Percentiles rank a stretch among this genome's conserved stretches.
These are phyloP conservation scores for Trichogramma dendrolimi DNA, from an alignment of 2,888 invertebrate genomes.

Conservation along the genomic window DNA sequence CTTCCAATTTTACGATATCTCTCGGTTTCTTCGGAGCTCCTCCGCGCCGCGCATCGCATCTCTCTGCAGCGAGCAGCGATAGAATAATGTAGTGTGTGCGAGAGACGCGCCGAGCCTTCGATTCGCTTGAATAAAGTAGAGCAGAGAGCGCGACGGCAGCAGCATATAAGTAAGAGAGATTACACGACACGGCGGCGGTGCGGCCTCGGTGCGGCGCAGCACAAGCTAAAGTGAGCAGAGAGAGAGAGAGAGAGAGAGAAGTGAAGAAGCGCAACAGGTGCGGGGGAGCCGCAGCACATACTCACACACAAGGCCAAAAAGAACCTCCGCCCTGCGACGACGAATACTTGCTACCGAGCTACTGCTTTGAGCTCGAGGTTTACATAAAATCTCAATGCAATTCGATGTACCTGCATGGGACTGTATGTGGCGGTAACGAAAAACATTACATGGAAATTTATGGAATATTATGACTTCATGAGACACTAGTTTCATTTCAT, in stretches of 20 bases:
- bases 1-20: constrained; percentile 35
- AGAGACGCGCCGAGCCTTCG: constrained; percentile 38
- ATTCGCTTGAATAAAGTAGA: constrained; percentile 34
- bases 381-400: constrained; percentile 39
- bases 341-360: constrained; percentile 19
- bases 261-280: constrained; percentile 50
- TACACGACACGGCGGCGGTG: too few species aligned
- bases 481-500: constrained; percentile 10
- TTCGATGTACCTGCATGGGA: too few species aligned
- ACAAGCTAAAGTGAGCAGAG: constrained; percentile 3
- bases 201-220: not conserved
- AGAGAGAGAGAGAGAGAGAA: constrained; percentile 3
- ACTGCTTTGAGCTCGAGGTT: constrained; percentile 45
- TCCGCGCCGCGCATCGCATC: constrained; percentile 5
- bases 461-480: too few species aligned
- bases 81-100: too few species aligned
- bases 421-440: too few species aligned
- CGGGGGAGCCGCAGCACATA: constrained; percentile 19
- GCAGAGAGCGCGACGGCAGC: constrained; percentile 41
- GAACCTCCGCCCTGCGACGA: constrained; percentile 36
- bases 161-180: constrained; percentile 32
- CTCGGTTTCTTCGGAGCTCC: not conserved
- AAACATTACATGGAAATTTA: too few species aligned
- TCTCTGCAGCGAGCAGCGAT: constrained; percentile 7
- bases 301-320: constrained; percentile 28